Evolutionary conservation across 37 sponge, comb jelly and placozoan species (phyloP), one percentile per base, ranked within the genome.

Genomic region (Theonella swinhoei): DNA sequence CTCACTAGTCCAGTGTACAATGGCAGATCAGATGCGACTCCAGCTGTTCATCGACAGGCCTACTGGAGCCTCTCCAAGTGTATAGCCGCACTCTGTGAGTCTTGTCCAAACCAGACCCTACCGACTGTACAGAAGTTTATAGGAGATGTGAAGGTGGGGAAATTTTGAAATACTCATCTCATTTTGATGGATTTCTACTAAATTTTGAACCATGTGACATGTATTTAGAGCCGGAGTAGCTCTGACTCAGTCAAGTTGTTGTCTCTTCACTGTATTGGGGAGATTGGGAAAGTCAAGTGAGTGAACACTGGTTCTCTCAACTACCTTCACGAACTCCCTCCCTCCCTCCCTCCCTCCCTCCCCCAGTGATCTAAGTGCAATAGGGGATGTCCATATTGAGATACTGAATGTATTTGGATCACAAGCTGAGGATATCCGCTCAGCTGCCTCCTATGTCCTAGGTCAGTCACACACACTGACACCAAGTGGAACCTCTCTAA

Each of bases 381-480:
- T 88, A 5, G 32, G 35, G 14, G 77, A 87, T 59, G 88, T 96
- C 22, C 93, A 94, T 35, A 25, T 70, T 34, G 91, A 90, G 54
- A 95, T 99, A 36, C 75, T 94, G 37, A 66, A 81, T 37, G 80
- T 91, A 5, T 99, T 99, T 82, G 68, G 72, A 30, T 88, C 90
- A 1, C 88, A 96, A 23, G 81, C 95, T 24, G 99, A 99, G 72
- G 99, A 99, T 58, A 85, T 98, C 64, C 85, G 98, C 40, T 88
- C 99, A 23, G 99, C 99, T 24, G 99, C 99, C 19, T 96, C 99
- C 2, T 92, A 91, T 84, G 93, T 93, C 32, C 80, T 97, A 42
- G 98, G 96, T 92, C 25, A 61, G 83, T 71, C 1, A 41, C 28
- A 75, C n/a, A n/a, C n/a, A n/a, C n/a, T n/a, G n/a, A n/a, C n/a